Evolutionary conservation across 1,140 invertebrate genomes (phyloP).

Genomic region (Hermetia illucens): DNA sequence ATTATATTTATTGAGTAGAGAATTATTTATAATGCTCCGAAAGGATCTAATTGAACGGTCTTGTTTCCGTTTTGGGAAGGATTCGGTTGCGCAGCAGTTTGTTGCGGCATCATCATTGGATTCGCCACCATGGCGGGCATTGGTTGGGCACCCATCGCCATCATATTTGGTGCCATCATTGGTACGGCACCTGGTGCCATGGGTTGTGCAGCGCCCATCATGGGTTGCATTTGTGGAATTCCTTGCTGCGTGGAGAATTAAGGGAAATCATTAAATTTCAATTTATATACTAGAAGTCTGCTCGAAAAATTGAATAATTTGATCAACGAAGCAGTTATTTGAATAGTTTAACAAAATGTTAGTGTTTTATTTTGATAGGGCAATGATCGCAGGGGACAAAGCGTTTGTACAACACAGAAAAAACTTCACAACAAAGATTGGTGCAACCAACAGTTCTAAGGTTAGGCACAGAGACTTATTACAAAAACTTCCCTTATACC

Average conservation of each 20-base stretch:
- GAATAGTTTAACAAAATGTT: no score
- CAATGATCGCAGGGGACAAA: no score
- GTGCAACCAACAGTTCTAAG: no score
- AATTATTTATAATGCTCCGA: constrained; percentile 27
- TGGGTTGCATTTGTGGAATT: constrained; percentile 18
- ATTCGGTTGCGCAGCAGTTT: not conserved
- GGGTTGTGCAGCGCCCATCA: constrained; percentile 26
- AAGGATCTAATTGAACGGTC: constrained; percentile 27
- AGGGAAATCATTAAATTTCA: not conserved
- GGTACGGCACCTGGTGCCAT: constrained; percentile 20
- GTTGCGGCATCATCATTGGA: constrained; percentile 12
- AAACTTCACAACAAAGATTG: no score
- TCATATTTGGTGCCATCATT: constrained; percentile 19
- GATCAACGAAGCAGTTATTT: no score
- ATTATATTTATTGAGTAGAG: no score
- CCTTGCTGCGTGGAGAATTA: no score
- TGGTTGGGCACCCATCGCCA: constrained; percentile 6
- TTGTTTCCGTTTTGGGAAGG: constrained; percentile 12
- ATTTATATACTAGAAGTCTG: constrained; percentile 1
- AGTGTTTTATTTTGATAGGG: no score
- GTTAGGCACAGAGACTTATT: no score
- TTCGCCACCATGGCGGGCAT: constrained; percentile 19
- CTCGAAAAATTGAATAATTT: no score
- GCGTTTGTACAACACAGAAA: no score
- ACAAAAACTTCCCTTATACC: no score